Percentiles rank a stretch among this genome's conserved stretches.
Conservation (phyloP, 2,888 invertebrate genomes). For the Ischnus inquisitorius region DNA sequence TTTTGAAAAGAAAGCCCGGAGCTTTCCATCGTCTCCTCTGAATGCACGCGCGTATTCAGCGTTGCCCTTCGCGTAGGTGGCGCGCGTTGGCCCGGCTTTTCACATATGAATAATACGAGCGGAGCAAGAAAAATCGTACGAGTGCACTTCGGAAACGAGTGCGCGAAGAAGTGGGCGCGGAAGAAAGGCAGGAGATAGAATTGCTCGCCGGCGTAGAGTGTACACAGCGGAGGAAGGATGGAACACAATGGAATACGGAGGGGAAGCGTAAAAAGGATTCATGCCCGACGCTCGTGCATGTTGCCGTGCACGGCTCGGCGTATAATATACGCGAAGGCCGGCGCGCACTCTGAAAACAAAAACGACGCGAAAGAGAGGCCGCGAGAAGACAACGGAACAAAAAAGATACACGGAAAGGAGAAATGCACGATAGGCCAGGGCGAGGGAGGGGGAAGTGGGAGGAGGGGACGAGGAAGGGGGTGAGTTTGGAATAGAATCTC, state of each 20-base stretch:
- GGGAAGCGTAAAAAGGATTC: conserved; percentile 24
- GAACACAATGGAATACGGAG: conserved; percentile 29
- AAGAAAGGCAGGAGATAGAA: conserved; percentile 42
- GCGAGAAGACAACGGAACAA: conserved; percentile 34
- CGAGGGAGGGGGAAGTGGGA: conserved; percentile 7
- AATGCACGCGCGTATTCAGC: not conserved
- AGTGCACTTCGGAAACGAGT: conserved; percentile 18
- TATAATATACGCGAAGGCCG: not conserved
- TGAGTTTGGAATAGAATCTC: conserved; percentile 60
- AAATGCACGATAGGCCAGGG: conserved; percentile 1
- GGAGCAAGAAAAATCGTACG: conserved; percentile 29
- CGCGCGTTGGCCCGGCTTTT: not conserved
- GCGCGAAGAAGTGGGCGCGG: conserved; percentile 23
- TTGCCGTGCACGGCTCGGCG: not conserved
- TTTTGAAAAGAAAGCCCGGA: not conserved
- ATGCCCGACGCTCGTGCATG: not conserved
- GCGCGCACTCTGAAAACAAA: conserved; percentile 56
- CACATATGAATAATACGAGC: not conserved
- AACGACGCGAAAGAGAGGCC: conserved; percentile 11
- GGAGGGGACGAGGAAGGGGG: not conserved
- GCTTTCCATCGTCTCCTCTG: not conserved
- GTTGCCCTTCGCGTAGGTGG: not conserved
- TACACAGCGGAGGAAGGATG: not conserved
- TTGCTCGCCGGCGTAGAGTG: conserved; percentile 15
- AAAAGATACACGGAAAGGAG: conserved; percentile 21